phyloP scores from a whole-genome alignment of 64 coral and sea anemone species.

The Trachythela sp. region DNA sequence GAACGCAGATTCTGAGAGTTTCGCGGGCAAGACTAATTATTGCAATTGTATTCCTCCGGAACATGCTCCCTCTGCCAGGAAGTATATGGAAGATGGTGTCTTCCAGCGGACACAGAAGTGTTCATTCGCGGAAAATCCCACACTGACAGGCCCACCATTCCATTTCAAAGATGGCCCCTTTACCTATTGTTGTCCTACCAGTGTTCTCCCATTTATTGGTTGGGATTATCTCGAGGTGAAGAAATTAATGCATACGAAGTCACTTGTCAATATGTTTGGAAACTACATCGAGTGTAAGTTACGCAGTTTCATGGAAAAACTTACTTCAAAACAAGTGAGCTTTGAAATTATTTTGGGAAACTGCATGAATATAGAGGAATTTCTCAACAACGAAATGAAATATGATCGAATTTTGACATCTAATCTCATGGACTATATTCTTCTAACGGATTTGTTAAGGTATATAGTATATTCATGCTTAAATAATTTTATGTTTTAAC shows the following conservation, averaged over 20 bases:
- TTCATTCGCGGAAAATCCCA: neutral
- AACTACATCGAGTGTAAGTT: neutral
- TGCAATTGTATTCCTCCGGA: neutral
- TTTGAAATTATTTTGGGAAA: neutral
- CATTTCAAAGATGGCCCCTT: neutral
- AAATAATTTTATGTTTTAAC: neutral
- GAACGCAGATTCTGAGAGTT: neutral
- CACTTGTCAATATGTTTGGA: neutral
- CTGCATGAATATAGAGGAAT: neutral
- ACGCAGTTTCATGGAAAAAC: neutral
- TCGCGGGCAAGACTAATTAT: neutral
- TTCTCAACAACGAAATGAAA: neutral
- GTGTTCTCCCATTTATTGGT: neutral
- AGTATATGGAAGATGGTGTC: neutral
- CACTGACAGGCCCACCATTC: neutral
- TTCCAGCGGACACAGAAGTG: neutral
- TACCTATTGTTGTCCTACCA: neutral
- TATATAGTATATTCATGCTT: neutral
- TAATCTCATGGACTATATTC: conserved; percentile 15
- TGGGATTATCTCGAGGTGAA: neutral
- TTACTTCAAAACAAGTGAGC: neutral
- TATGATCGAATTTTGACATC: conserved; percentile 22
- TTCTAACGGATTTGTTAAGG: conserved; percentile 2
- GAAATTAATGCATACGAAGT: neutral
- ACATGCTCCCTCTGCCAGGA: neutral